Base-by-base conservation (phyloP, 1,140 invertebrate species). In the Euwallacea similis region DNA sequence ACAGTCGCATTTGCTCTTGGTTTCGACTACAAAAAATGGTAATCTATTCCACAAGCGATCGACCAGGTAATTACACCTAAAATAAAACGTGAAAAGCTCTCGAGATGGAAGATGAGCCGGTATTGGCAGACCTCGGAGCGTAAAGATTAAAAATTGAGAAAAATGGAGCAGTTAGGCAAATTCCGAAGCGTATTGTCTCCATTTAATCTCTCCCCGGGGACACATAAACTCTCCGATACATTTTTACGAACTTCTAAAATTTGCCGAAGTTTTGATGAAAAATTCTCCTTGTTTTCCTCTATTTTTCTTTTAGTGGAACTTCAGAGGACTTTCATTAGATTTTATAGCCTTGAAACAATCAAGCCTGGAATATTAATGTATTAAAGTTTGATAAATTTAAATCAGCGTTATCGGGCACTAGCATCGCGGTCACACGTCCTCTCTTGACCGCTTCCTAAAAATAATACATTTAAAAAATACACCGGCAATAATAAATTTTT, bases 131-230 rank as follows among this genome's bases (percentile, higher is more conserved):
- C 58, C 66, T 60, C 16, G 58, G 58, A 69, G 66, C 58, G 46
- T 69, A 62, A 69, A 69, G 66, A 69, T 69, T 69, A 70, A 70
- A 70, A 70, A 70, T 70, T 70, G 61, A 70, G 68, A 70, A 70
- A 69, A 70, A 70, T 64, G 58, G 68, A 58, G 68, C 68, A 70
- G 68, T 70, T 70, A 64, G 61, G 68, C 60, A 70, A 70, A 64
- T 70, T 70, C 68, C 68, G 41, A 63, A 70, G 68, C 68, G 68
- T 70, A 70, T 70, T 70, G 68, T 70, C 68, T 70, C 68, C 68
- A 58, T 70, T 64, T 70, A 70, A 70, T 70, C 61, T 70, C 61
- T 21, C 68, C 60, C 68, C 53, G 33, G 68, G 68, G 68, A 56
- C 50, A 33, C 68, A 70, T 70, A 70, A 70, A 70, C 68, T 70